These are phyloP conservation scores for Drosophila varians DNA, from an alignment of 1,140 invertebrate genomes.

Conservation along the genomic window DNA sequence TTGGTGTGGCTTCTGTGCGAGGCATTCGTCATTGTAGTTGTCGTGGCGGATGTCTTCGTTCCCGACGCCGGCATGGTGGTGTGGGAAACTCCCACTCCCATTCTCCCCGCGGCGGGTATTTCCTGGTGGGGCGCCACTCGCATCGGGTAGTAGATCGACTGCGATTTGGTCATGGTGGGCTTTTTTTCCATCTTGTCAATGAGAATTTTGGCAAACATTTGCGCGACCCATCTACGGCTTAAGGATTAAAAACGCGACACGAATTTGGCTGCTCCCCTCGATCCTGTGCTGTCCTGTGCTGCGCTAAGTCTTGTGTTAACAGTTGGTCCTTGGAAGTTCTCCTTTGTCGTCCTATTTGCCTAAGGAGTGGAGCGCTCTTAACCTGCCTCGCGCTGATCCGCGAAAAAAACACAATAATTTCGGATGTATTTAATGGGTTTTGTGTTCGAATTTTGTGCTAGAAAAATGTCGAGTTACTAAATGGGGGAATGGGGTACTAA, in stretches of 20 bases:
- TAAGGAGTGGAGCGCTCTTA: not conserved
- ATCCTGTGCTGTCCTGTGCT: not conserved
- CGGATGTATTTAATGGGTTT: conserved; percentile 45
- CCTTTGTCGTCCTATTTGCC: not conserved
- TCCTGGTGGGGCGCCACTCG: not conserved
- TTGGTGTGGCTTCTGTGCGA: not conserved
- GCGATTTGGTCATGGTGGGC: not conserved
- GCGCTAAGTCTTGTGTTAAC: not conserved
- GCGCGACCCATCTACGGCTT: conserved; percentile 47
- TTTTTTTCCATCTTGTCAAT: conserved; percentile 64
- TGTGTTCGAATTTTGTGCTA: conserved; percentile 70
- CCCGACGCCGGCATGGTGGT: not conserved
- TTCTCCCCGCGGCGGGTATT: not conserved
- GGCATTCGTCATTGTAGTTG: not conserved
- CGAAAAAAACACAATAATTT: conserved; percentile 72
- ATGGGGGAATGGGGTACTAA: conserved; percentile 23
- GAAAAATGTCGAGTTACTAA: conserved; percentile 59
- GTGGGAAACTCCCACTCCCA: not conserved
- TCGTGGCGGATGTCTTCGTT: not conserved
- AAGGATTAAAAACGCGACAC: not conserved
- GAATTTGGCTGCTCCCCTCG: not conserved
- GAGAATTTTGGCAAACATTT: conserved; percentile 50
- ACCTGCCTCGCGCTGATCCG: not conserved
- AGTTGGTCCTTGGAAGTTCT: not conserved
- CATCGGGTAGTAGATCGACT: not conserved